These are phyloP conservation scores for Schizaphis graminum DNA, from an alignment of 2,888 invertebrate genomes.

Conservation along the genomic window DNA sequence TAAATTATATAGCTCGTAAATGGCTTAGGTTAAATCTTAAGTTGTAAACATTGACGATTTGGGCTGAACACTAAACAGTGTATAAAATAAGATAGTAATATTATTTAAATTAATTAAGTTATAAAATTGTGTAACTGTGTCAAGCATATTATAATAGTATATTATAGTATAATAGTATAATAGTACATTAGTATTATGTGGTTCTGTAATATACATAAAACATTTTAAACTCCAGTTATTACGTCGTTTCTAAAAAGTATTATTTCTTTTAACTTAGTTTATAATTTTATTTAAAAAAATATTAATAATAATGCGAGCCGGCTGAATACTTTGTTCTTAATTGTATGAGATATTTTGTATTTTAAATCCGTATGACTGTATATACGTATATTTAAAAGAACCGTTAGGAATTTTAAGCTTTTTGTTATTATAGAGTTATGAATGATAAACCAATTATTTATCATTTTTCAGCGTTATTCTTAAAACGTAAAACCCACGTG, in stretches of 20 bases:
- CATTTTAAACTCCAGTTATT: background rate
- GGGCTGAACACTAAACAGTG: background rate
- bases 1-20: background rate
- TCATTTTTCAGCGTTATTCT: background rate
- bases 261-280: background rate
- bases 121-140: background rate
- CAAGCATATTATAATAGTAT: background rate
- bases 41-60: background rate
- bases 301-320: background rate
- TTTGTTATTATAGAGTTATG: background rate
- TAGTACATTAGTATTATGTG: too few relatives aligned
- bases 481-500: background rate
- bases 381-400: background rate
- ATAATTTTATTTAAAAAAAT: background rate
- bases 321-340: background rate
- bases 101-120: background rate
- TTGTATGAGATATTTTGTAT: background rate
- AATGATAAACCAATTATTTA: background rate
- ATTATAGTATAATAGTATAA: too few relatives aligned
- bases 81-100: background rate
- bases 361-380: background rate
- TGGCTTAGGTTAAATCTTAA: background rate
- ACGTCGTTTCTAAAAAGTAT: background rate
- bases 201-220: background rate
- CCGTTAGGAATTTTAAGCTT: conserved; percentile 24